phyloP scores from a whole-genome alignment of 2,888 invertebrate species.

The Asteroscopus sphinx region DNA sequence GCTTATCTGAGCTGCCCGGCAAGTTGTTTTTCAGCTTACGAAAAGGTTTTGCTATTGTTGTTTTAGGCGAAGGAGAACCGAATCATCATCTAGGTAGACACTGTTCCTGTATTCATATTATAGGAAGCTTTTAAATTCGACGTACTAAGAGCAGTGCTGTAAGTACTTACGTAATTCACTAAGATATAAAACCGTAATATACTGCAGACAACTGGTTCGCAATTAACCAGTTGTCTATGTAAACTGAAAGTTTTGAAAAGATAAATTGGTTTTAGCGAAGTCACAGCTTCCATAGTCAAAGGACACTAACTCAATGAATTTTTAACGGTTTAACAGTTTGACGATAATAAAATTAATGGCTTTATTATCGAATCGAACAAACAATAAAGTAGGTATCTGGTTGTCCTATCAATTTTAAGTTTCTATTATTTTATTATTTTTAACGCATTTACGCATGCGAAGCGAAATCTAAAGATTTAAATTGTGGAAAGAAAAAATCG shows the following conservation, averaged over 20 bases:
- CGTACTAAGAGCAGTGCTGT: background rate
- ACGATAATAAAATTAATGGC: background rate
- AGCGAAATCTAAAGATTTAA: too few relatives aligned
- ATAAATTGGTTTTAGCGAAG: constrained; percentile 8
- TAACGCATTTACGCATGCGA: too few relatives aligned
- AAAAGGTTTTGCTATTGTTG: constrained; percentile 28
- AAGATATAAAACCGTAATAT: constrained; percentile 1
- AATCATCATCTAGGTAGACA: background rate
- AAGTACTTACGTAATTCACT: background rate
- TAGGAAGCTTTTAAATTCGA: background rate
- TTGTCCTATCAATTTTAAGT: too few relatives aligned
- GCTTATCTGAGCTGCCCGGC: constrained; percentile 30
- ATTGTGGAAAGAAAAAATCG: too few relatives aligned
- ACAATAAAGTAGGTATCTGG: too few relatives aligned
- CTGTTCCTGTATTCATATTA: background rate
- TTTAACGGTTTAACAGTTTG: constrained; percentile 2
- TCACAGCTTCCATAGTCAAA: background rate
- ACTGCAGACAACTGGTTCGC: constrained; percentile 2
- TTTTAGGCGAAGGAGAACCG: constrained; percentile 15
- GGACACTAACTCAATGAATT: background rate
- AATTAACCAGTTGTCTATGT: constrained; percentile 16
- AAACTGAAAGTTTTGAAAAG: constrained; percentile 16
- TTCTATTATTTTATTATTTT: too few relatives aligned
- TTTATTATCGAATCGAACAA: too few relatives aligned
- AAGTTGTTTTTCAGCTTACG: constrained; percentile 27